Conservation (phyloP, 1,140 invertebrate genomes). For the Phocides pigmalion region DNA sequence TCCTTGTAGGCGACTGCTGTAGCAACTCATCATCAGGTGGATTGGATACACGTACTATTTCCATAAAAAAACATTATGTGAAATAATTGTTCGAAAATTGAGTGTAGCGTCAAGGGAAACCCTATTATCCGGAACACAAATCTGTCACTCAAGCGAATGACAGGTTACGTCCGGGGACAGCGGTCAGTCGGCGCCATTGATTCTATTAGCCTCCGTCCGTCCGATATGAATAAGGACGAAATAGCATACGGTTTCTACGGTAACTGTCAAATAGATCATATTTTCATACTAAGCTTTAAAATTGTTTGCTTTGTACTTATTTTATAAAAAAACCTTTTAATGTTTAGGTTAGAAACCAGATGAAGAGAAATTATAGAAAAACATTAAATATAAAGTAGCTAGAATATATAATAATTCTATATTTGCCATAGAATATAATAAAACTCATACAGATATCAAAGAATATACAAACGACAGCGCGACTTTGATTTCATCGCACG, state of each 20-base stretch:
- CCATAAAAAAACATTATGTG: background rate
- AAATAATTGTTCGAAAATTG: constrained; percentile 14
- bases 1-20: background rate
- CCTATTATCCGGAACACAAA: constrained; percentile 19
- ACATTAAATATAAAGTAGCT: too few species aligned
- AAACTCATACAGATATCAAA: too few species aligned
- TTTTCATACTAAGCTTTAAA: too few species aligned
- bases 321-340: too few species aligned
- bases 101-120: constrained; percentile 15
- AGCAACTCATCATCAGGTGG: background rate
- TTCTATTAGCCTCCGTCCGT: constrained; percentile 10
- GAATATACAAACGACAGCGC: too few species aligned
- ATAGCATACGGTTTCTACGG: too few species aligned
- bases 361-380: too few species aligned
- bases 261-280: too few species aligned
- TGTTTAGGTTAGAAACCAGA: too few species aligned
- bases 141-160: constrained; percentile 16
- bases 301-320: too few species aligned
- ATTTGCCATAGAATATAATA: too few species aligned
- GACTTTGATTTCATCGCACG: background rate
- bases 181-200: constrained; percentile 13
- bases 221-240: background rate
- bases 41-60: background rate
- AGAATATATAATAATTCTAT: too few species aligned
- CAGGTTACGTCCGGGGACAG: constrained; percentile 12